Percentiles rank a stretch among this genome's conserved stretches.
Evolutionary conservation across 2,113 vertebrate genomes (phyloP).

Genomic region (Turnix velox): DNA sequence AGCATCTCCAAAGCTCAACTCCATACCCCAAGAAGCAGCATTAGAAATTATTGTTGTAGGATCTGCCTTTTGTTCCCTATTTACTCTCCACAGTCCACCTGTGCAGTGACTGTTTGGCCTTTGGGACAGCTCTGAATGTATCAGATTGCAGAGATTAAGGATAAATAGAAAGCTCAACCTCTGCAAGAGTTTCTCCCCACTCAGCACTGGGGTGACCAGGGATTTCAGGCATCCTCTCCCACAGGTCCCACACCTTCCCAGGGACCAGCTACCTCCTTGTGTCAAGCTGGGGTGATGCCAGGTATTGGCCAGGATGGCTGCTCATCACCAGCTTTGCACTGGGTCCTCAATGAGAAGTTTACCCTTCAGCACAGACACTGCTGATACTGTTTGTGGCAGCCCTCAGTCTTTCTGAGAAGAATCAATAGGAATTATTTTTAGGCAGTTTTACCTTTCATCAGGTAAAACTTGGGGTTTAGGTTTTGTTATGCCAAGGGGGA

Average conservation of each 20-base stretch:
- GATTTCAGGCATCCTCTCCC: neutral
- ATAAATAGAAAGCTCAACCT: neutral
- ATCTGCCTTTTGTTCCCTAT: neutral
- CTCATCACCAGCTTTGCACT: neutral
- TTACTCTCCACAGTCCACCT: neutral
- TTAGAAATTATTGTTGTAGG: rapidly evolving
- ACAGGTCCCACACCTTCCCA: neutral
- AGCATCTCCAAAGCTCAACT: neutral
- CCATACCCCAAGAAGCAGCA: rapidly evolving
- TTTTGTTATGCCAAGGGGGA: neutral
- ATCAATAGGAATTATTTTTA: neutral
- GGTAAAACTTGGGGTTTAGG: neutral
- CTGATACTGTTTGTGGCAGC: neutral
- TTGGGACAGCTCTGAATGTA: neutral
- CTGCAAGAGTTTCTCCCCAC: neutral
- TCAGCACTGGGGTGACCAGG: neutral
- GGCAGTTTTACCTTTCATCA: neutral
- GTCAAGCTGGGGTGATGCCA: rapidly evolving
- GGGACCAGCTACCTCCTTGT: rapidly evolving
- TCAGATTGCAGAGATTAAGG: neutral
- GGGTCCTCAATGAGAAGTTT: neutral
- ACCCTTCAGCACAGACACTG: neutral
- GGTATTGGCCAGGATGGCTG: rapidly evolving
- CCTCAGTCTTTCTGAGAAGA: neutral
- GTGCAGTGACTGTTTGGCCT: neutral